phyloP scores from a whole-genome alignment of 2,113 vertebrate species.

The Pagrus major region DNA sequence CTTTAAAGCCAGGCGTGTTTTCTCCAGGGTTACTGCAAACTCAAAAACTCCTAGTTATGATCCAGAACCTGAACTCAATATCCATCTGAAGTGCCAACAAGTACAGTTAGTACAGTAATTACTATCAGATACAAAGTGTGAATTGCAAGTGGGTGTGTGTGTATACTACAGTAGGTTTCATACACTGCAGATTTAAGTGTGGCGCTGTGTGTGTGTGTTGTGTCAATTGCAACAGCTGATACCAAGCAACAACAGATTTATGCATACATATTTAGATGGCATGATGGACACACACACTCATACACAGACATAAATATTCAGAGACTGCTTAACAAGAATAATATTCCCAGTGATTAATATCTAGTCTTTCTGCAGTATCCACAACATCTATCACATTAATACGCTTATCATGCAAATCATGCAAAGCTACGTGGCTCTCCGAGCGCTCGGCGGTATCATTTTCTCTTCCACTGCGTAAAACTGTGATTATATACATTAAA shows the following conservation, averaged over 20 bases:
- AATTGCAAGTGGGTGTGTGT: not conserved
- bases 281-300: constrained; percentile 16
- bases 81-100: not conserved
- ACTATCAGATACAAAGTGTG: not conserved
- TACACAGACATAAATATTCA: not conserved
- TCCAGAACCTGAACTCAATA: not conserved
- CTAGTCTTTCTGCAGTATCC: constrained; percentile 53
- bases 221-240: not conserved
- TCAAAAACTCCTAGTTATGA: not conserved
- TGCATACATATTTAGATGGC: constrained; percentile 6
- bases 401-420: constrained; percentile 60
- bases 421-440: constrained; percentile 3
- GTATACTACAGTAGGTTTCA: not conserved
- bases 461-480: not conserved
- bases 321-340: constrained; percentile 32
- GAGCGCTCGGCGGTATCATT: constrained; percentile 10
- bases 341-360: constrained; percentile 51
- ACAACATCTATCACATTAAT: constrained; percentile 58
- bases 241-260: not conserved
- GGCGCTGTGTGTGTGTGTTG: not conserved
- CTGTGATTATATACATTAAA: constrained; percentile 28
- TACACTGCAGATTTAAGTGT: not conserved
- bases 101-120: not conserved
- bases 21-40: too few relatives aligned
- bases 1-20: too few relatives aligned